Base-by-base conservation (phyloP, 2,888 invertebrate species). In the Tanypteryx hageni region DNA sequence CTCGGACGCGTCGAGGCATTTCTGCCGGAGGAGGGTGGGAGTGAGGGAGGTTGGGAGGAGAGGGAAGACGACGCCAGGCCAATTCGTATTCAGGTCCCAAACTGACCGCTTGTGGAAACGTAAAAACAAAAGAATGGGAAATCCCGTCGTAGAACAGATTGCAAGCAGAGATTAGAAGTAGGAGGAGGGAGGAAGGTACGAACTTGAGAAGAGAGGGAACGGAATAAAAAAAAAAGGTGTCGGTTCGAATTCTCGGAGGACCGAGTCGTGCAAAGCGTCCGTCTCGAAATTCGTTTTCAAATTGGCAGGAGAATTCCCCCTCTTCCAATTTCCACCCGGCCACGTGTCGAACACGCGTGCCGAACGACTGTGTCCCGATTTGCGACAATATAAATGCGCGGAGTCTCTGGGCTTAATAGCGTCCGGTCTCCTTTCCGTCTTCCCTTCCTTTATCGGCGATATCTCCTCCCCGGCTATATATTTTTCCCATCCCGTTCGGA, bases 181-280 rank as follows among this genome's bases (percentile, higher is more conserved):
- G 92, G 68, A 76, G 84, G 93, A 92, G 93, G 61, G 64, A 92
- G 93, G 61, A 61, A 92, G 82, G 44, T 92, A 92, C 93, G 92
- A 93, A 93, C 44, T 93, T 93, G 93, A 93, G 93, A 93, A 93
- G 93, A 93, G 93, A 94, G 94, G 81, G 92, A 92, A 92, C 93
- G 93, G 93, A 93, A 92, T 94, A 93, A 94, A 94, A 94, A 93
- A 94, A 68, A 68, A 76, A 27, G 22, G 44, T 44, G 44, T 13
- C 0, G 76, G 2, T 10, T 0, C 27, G 76, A 22, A 7, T 22
- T 22, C 22, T 22, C 3, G 27, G 27, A 76, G 10, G 11, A 22
- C 76, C 27, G 44, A 44, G 44, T 5, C 44, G 5, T 44, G 5
- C 44, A 1, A 44, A 10, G 5, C 13, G 76, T 76, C 76, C n/a